Evolutionary conservation across 2,888 invertebrate species (phyloP), one percentile per base, ranked within the genome.

Genomic region (Erebia palarica): DNA sequence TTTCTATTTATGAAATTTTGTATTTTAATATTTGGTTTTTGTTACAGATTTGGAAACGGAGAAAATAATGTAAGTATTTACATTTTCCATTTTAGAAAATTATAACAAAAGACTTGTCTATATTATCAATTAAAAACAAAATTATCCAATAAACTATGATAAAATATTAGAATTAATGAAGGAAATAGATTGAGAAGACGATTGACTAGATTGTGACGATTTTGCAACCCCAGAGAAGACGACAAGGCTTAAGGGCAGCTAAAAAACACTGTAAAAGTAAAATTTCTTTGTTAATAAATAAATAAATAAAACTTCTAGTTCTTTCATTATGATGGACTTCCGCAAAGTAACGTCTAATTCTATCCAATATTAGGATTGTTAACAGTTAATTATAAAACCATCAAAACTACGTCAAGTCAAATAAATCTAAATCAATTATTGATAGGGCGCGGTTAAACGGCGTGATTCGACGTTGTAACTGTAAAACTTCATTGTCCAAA

Each of bases 41-140:
- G 66, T 72, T 72, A 10, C 69, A 72, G 72, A 58, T 72, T 36
- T 61, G 8, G 9, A 10, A 21, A 57, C 59, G 8, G 60, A 59
- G 36, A 57, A 66, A 49, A 69, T 42, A 66, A 72, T 72, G 66
- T 69, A 66, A 72, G 72, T 69, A 61, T 49, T 16, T 16, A 53
- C 7, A 53, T 16, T 10, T 16, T 5, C 0, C 5, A 36, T 5
- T 7, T 36, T 2, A 36, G 36, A 36, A 36, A 36, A 36, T 7
- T 36, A 36, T 36, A 7, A 36, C 5, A 36, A 36, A 36, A n/a
- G n/a, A 36, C 36, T 36, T 36, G 5, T 36, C 36, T 7, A 36
- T 49, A 49, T 49, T 1, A 49, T 49, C 13, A 11, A 14, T 3
- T 14, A 1, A n/a, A 51, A 51, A n/a, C 14, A 51, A n/a, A 57